Evolutionary conservation across 2,113 vertebrate genomes (phyloP).

Genomic region (Colinus virginianus): DNA sequence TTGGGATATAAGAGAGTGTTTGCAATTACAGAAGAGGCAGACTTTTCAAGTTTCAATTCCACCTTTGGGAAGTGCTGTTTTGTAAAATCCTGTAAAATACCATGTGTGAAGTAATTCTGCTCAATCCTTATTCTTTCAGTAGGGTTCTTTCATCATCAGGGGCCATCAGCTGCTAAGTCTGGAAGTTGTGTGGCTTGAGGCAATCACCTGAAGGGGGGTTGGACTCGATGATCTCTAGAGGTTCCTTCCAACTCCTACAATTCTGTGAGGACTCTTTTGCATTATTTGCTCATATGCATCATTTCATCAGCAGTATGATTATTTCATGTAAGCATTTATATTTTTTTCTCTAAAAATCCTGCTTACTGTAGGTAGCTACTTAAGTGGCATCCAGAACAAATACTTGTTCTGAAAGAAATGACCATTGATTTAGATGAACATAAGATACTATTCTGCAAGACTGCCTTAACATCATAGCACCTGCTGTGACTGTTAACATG

Average conservation of each 20-base stretch:
- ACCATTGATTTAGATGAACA: not conserved
- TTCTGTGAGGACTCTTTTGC: not conserved
- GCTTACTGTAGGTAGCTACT: not conserved
- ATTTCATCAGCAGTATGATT: not conserved
- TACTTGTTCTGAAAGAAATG: not conserved
- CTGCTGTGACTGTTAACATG: not conserved
- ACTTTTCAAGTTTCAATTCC: not conserved
- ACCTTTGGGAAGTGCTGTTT: not conserved
- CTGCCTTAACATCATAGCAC: not conserved
- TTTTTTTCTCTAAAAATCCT: not conserved
- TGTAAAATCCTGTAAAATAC: not conserved
- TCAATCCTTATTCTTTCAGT: not conserved
- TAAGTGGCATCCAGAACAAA: not conserved
- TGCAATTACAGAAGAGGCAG: not conserved
- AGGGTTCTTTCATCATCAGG: not conserved
- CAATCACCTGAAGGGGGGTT: not conserved
- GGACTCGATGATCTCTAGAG: too few species aligned
- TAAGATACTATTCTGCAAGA: rapidly evolving
- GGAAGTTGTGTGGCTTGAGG: not conserved
- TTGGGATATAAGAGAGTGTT: not conserved
- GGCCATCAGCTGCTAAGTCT: not conserved
- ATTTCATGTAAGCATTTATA: not conserved
- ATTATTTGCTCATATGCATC: not conserved
- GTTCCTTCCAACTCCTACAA: too few species aligned
- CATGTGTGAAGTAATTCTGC: not conserved